These are phyloP conservation scores for Rattus norvegicus DNA, from an alignment of 2,113 vertebrate species.

Conservation along the genomic window GRCr8 NC_086020.1:157647001-157647500, in stretches of 20 bases:
- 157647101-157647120: background rate
- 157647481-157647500: background rate
- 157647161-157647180: slow-evolving; percentile 44
- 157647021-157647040: background rate
- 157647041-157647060: background rate
- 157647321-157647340: slow-evolving; percentile 17
- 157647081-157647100: background rate
- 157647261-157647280: slow-evolving; percentile 13
- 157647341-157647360: slow-evolving; percentile 47
- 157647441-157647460: background rate
- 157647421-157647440: background rate
- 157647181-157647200: slow-evolving; percentile 65
- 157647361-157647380: background rate
- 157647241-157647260: slow-evolving; percentile 47
- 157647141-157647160: slow-evolving; percentile 60
- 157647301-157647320: slow-evolving; percentile 61
- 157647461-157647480: background rate
- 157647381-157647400: background rate
- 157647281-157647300: slow-evolving; percentile 61
- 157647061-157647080: background rate
- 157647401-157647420: background rate
- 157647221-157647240: slow-evolving; percentile 36
- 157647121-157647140: slow-evolving; percentile 45
- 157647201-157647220: slow-evolving; percentile 54
- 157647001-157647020: background rate